These are phyloP conservation scores for Grallaria varia DNA, from an alignment of 2,113 vertebrate genomes.

Conservation along the genomic window DNA sequence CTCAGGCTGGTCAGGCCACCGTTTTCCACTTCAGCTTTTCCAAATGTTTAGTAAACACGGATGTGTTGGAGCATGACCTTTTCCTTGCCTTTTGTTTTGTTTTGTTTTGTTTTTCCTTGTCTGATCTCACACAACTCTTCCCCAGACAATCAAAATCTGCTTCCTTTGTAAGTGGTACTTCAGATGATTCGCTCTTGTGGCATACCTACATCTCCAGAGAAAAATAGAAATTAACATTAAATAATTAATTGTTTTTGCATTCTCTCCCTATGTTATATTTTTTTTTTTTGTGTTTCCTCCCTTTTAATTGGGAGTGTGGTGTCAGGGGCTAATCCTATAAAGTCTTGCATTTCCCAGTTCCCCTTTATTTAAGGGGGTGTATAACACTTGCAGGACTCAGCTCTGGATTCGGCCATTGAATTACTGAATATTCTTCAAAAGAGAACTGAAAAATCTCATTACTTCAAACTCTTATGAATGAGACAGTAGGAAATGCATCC, in stretches of 20 bases:
- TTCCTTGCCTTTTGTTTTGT: neutral
- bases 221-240: neutral
- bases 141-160: neutral
- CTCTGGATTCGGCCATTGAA: neutral
- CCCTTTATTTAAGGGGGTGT: neutral
- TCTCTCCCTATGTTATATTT: neutral
- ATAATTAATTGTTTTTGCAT: neutral
- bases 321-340: neutral
- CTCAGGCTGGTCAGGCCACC: neutral
- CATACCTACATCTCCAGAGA: neutral
- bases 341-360: neutral
- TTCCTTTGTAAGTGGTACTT: neutral
- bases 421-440: neutral
- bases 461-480: neutral
- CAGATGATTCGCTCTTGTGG: accelerated
- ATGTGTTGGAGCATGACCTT: neutral
- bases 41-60: neutral
- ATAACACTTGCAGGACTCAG: neutral
- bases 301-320: neutral
- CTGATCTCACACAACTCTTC: neutral
- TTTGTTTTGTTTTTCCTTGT: neutral
- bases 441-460: slow-evolving; percentile 8
- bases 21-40: neutral
- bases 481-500: neutral
- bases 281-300: neutral